Evolutionary conservation across 2,888 invertebrate genomes (phyloP).

Genomic region (Meiosimyza decipiens): DNA sequence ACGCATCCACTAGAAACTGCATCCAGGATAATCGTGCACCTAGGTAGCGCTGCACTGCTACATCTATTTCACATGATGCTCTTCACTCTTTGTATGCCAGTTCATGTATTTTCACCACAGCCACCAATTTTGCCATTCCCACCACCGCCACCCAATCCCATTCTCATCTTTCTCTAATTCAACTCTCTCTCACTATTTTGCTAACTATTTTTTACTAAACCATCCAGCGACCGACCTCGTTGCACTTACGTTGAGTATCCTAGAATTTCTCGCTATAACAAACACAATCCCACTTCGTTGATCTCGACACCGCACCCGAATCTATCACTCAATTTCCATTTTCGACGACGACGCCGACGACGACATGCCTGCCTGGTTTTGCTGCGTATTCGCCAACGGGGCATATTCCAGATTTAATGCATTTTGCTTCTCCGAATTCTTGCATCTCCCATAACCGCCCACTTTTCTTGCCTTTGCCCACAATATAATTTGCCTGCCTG

Average conservation of each 20-base stretch:
- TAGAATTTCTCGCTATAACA: slow-evolving; percentile 7
- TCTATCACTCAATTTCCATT: too few relatives aligned
- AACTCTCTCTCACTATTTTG: slow-evolving; percentile 16
- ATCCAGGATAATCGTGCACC: slow-evolving; percentile 21
- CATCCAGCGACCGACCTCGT: slow-evolving; percentile 9
- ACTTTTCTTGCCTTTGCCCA: too few relatives aligned
- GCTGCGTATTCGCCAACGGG: slow-evolving; percentile 31
- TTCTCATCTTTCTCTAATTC: not conserved
- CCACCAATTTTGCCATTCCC: too few relatives aligned
- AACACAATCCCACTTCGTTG: too few relatives aligned
- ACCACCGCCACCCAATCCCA: not conserved
- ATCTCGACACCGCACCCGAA: too few relatives aligned
- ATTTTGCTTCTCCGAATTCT: slow-evolving; percentile 17
- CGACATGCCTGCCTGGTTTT: too few relatives aligned
- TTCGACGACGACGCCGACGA: too few relatives aligned
- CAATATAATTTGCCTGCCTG: too few relatives aligned
- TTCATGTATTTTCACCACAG: too few relatives aligned
- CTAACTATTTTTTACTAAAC: slow-evolving; percentile 8
- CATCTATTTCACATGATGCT: not conserved
- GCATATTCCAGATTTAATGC: slow-evolving; percentile 37
- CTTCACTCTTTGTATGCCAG: not conserved
- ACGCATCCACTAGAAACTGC: slow-evolving; percentile 8
- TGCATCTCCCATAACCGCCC: too few relatives aligned
- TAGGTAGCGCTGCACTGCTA: slow-evolving; percentile 8
- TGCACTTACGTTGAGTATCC: slow-evolving; percentile 17